A percentile compares a stretch with the other conserved stretches of the same genome.
Evolutionary conservation across 2,797 vertebrate genomes (phyloP).

Genomic region (Coranthus polyacanthus): DNA sequence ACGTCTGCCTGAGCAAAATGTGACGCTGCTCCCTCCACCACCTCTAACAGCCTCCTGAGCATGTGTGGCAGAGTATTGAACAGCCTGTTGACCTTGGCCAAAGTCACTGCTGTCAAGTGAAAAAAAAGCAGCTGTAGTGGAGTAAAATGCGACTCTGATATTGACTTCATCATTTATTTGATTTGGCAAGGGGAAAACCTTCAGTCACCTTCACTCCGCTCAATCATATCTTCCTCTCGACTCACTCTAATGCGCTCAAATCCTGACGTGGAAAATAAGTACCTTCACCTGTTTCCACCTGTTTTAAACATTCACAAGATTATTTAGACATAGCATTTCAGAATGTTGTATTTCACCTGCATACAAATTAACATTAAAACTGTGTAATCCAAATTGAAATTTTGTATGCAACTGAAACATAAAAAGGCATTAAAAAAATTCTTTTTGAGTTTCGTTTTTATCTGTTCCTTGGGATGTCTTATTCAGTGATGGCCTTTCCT

Average conservation of each 20-base stretch:
- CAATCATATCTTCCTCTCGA: constrained; percentile 32
- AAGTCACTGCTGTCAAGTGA: constrained; percentile 45
- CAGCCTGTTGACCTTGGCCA: constrained; percentile 57
- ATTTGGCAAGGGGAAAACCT: constrained; percentile 41
- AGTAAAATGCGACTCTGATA: constrained; percentile 31
- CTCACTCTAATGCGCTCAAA: constrained; percentile 22
- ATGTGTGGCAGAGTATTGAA: constrained; percentile 29
- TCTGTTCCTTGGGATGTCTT: background rate
- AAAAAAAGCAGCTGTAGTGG: constrained; percentile 35
- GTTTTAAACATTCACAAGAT: too few relatives aligned
- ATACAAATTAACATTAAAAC: too few relatives aligned
- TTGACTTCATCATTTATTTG: constrained; percentile 59
- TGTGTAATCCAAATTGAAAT: too few relatives aligned
- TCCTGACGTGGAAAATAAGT: constrained; percentile 14
- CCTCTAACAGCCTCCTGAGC: constrained; percentile 24
- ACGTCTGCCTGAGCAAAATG: background rate
- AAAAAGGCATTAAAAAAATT: background rate
- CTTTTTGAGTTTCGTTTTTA: background rate
- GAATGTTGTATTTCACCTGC: too few relatives aligned
- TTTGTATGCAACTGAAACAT: too few relatives aligned
- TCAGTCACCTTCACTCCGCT: constrained; percentile 55
- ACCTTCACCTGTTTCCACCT: constrained; percentile 13
- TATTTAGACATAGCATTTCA: too few relatives aligned
- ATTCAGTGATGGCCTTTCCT: background rate
- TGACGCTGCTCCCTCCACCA: constrained; percentile 15